Conservation (phyloP, 2,888 invertebrate genomes). For the Polymixis lichenea region DNA sequence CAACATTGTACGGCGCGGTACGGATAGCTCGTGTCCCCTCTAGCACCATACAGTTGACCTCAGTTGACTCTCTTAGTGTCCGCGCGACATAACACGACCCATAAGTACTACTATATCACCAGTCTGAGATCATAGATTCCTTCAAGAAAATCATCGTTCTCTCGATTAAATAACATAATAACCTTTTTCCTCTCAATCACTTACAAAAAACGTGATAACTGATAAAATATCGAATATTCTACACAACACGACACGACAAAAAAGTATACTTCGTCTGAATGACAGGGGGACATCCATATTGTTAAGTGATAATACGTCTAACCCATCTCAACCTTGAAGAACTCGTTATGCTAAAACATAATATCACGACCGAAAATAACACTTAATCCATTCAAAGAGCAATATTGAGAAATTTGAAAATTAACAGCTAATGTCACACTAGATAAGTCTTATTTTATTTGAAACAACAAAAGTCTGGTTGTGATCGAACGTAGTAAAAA, state of each 20-base stretch:
- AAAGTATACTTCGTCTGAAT: constrained; percentile 61
- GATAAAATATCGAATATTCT: constrained; percentile 49
- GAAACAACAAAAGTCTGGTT: constrained; percentile 29
- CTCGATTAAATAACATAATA: constrained; percentile 4
- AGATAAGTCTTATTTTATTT: constrained; percentile 34
- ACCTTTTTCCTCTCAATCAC: constrained; percentile 34
- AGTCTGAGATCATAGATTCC: constrained; percentile 51
- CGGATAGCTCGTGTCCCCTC: constrained; percentile 40
- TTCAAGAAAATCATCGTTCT: constrained; percentile 33
- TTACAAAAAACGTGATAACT: constrained; percentile 31
- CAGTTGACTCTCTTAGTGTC: constrained; percentile 65
- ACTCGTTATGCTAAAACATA: constrained; percentile 86
- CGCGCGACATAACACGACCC: constrained; percentile 44
- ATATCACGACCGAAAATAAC: constrained; percentile 82
- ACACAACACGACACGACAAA: constrained; percentile 41
- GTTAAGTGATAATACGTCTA: constrained; percentile 74
- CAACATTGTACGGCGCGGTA: constrained; percentile 44
- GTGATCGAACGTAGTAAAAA: constrained; percentile 42
- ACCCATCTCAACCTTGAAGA: constrained; percentile 82
- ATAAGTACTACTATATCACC: constrained; percentile 32
- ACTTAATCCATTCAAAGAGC: constrained; percentile 69
- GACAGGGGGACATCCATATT: constrained; percentile 73
- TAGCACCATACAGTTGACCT: constrained; percentile 66
- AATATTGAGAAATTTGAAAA: constrained; percentile 72
- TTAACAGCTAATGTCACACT: constrained; percentile 49